These are phyloP conservation scores for Luffia ferchaultella DNA, from an alignment of 2,888 invertebrate genomes.

Conservation along the genomic window DNA sequence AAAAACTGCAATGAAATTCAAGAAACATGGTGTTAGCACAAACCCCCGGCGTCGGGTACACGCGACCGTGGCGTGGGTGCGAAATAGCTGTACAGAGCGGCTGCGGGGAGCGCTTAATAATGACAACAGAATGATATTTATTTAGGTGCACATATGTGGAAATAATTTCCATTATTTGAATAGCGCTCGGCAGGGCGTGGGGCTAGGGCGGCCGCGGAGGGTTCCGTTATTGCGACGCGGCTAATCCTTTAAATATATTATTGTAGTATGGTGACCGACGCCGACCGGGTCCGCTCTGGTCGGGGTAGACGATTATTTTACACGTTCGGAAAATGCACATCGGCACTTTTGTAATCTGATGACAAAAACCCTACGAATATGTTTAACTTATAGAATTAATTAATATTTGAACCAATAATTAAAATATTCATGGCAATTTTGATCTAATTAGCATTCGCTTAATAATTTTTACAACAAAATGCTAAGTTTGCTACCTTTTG, in stretches of 20 bases:
- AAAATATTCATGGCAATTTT: too few relatives aligned
- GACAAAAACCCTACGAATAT: too few relatives aligned
- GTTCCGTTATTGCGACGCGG: conserved; percentile 59
- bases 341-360: too few relatives aligned
- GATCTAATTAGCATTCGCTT: too few relatives aligned
- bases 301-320: conserved; percentile 1
- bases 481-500: too few relatives aligned
- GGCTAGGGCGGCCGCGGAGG: conserved; percentile 25
- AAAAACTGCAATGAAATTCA: too few relatives aligned
- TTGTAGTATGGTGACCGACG: conserved; percentile 50
- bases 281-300: conserved; percentile 12
- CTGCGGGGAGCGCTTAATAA: conserved; percentile 42
- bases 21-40: too few relatives aligned
- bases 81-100: conserved; percentile 42
- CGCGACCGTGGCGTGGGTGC: not conserved
- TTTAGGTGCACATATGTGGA: conserved; percentile 65
- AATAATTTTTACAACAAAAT: too few relatives aligned
- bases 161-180: conserved; percentile 65
- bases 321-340: not conserved
- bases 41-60: not conserved
- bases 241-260: conserved; percentile 68
- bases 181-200: conserved; percentile 36
- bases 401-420: too few relatives aligned
- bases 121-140: conserved; percentile 58
- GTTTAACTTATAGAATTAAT: too few relatives aligned